These are phyloP conservation scores for Drosophila imparisetae DNA, from an alignment of 2,888 invertebrate genomes.

Conservation along the genomic window DNA sequence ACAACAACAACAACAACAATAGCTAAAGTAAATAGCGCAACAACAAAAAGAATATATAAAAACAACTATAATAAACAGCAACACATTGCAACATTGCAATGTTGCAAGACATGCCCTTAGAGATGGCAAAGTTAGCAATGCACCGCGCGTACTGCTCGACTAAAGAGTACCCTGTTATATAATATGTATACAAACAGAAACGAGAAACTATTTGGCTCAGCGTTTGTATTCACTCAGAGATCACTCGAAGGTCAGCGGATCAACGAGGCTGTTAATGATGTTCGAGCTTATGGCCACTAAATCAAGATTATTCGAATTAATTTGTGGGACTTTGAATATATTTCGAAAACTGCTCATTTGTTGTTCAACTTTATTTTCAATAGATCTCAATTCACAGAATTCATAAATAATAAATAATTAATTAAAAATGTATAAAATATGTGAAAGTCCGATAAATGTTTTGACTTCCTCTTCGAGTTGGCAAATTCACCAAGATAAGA, in stretches of 20 bases:
- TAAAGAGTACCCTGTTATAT: background rate
- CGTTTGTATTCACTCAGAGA: background rate
- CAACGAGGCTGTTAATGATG: background rate
- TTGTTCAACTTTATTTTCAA: background rate
- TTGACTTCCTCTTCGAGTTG: background rate
- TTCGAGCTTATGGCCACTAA: background rate
- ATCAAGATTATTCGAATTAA: background rate
- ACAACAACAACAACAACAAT: constrained; percentile 19
- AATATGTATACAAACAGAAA: background rate
- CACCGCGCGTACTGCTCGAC: background rate
- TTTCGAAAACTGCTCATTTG: background rate
- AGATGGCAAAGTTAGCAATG: constrained; percentile 44
- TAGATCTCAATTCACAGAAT: background rate
- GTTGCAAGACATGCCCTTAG: constrained; percentile 48
- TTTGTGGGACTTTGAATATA: background rate
- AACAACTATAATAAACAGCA: constrained; percentile 54
- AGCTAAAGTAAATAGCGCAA: constrained; percentile 59
- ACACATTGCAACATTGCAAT: constrained; percentile 63
- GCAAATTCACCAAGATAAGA: background rate
- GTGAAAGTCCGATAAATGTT: background rate
- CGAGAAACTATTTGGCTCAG: background rate
- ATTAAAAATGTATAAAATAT: background rate
- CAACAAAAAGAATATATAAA: constrained; percentile 7
- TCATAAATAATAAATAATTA: background rate
- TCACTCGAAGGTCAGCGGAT: background rate